Evolutionary conservation across 2,888 invertebrate species (phyloP).

Genomic region (Dyspetes luteomarginatus): DNA sequence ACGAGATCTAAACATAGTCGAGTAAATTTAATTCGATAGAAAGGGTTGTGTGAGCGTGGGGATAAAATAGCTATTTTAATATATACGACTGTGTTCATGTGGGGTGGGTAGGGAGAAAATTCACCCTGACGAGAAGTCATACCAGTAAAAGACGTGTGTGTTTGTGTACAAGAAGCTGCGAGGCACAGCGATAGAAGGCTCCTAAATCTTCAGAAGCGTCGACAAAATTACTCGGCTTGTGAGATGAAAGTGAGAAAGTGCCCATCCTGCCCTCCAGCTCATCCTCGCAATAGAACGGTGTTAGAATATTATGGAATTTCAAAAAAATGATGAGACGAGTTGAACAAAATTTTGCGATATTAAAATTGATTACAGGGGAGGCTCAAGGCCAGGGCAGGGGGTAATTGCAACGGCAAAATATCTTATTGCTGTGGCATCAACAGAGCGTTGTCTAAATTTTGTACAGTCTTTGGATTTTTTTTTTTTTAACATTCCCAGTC

Average conservation of each 20-base stretch:
- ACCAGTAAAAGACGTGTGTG: background rate
- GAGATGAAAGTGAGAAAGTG: too few relatives aligned
- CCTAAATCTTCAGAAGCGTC: constrained; percentile 3
- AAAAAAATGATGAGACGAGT: background rate
- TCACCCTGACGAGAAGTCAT: background rate
- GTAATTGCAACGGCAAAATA: too few relatives aligned
- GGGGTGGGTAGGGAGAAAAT: background rate
- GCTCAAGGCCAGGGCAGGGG: too few relatives aligned
- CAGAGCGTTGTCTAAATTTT: too few relatives aligned
- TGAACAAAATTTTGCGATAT: too few relatives aligned
- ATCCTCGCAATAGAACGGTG: too few relatives aligned
- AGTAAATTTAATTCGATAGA: constrained; percentile 59
- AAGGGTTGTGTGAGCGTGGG: constrained; percentile 25
- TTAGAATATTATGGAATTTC: too few relatives aligned
- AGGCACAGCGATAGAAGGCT: background rate
- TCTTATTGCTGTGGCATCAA: too few relatives aligned
- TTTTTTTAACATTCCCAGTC: too few relatives aligned
- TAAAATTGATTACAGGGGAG: too few relatives aligned
- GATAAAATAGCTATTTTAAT: background rate
- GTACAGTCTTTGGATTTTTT: too few relatives aligned
- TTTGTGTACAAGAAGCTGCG: background rate
- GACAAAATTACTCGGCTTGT: background rate
- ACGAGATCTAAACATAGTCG: constrained; percentile 55
- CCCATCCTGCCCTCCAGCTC: too few relatives aligned
- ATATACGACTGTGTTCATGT: background rate